Base-by-base conservation (phyloP, 2,113 vertebrate species). In the Cryptomyrus ogoouensis region DNA sequence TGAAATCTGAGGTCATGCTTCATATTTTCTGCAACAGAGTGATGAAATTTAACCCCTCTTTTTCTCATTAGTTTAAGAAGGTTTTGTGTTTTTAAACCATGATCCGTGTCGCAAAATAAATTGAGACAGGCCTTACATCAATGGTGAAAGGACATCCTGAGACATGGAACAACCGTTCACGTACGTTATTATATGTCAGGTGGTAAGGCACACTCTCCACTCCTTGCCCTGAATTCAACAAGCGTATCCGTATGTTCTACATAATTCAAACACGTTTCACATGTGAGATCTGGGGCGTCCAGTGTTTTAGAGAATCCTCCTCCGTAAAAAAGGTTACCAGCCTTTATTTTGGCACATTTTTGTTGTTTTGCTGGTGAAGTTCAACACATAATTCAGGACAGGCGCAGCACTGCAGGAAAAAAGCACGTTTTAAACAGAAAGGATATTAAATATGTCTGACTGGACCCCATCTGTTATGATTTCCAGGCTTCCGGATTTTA, bases 21-120 rank as follows among this genome's bases (percentile, higher is more conserved):
- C 74, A 80, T 35, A 39, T 47, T 85, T 44, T 44, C 39, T 46
- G 42, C 19, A 46, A 85, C 39, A 46, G 83, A 85, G 39, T 46
- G 42, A 46, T 49, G 24, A 85, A 42, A 42, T 85, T 85, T 42
- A 49, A 49, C 19, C 49, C 83, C 44, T 39, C 21, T 44, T 83
- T 44, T 46, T 83, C 42, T 80, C 74, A 80, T 80, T 80, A 80
- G 74, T 70, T 70, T 44, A n/a, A 42, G 42, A 17, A 19, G 58
- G 42, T 70, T 74, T 88, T 74, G 88, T 88, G 58, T 66, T 88
- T 56, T 88, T 87, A 46, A 46, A 56, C 88, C 42, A 70, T 27
- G 56, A 62, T 44, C n/a, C 27, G 46, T 56, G 58, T 88, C 56
- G 70, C 44, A 12, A 21, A 24, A 88, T 88, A 88, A 88, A 66